Base-by-base conservation (phyloP, 2,797 vertebrate genomes). In the Capromys pilorides region DNA sequence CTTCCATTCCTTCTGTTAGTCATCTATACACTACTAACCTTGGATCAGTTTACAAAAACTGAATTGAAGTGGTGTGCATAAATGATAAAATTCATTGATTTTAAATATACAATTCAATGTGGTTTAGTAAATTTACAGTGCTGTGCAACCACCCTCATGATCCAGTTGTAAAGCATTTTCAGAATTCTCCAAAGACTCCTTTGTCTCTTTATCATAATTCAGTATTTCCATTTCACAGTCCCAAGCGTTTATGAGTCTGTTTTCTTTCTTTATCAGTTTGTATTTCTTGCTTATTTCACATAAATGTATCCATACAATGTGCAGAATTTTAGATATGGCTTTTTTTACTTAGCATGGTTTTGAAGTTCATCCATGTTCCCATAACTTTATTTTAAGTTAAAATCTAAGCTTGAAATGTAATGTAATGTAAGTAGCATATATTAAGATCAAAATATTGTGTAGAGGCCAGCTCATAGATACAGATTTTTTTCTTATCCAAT, bases 301-400 rank as follows among this genome's bases (percentile, higher is more conserved):
- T 36, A 89, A 79, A 77, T 62, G 62, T 59, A 77, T 77, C 64
- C 31, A 80, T 36, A 59, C 6, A n/a, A 83, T 57, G 28, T 83
- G 24, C 26, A 62, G 82, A 51, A 6, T 91, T 89, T 93, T 93
- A 21, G 73, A 81, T 61, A 26, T 84, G 51, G 16, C 41, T 83
- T 64, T 11, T 83, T 79, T 86, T 12, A 69, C 24, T 66, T 89
- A 81, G 45, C 22, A 86, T 61, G 31, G 84, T 90, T 94, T 26
- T 84, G 73, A 96, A 39, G 16, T 71, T 95, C 73, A 80, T 69
- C 33, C 14, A 49, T 54, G 33, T 95, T 90, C 6, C 28, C 28
- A 90, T 41, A 71, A 88, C n/a, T n/a, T 66, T 67, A 82, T 87
- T 92, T 84, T 59, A 75, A 90, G 69, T 80, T 87, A 79, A 80